phyloP scores from a whole-genome alignment of 2,797 vertebrate species.

The Paramormyrops hopkinsi region DNA sequence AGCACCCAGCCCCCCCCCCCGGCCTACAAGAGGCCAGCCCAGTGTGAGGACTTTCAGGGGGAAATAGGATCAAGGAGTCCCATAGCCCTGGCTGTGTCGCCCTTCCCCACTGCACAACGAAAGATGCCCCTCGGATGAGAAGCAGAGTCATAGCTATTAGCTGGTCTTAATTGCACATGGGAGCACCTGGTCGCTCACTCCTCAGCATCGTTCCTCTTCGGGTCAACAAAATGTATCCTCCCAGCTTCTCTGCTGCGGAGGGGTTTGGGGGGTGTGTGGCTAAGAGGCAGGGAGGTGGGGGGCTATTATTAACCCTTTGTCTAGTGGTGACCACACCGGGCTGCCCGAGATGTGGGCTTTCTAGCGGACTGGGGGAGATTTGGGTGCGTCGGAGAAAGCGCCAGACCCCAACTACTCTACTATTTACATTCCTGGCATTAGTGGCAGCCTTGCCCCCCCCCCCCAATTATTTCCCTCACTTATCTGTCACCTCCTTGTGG shows the following conservation, averaged over 20 bases:
- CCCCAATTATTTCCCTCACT: not conserved
- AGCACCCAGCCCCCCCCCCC: not conserved
- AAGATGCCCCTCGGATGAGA: not conserved
- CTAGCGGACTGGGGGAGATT: not conserved
- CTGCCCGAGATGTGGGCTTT: not conserved
- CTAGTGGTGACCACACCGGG: slow-evolving; percentile 54
- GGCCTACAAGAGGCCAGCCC: not conserved
- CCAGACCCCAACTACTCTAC: not conserved
- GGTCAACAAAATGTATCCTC: slow-evolving; percentile 65
- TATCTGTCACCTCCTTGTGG: not conserved
- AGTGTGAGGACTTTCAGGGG: not conserved
- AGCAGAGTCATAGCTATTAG: not conserved
- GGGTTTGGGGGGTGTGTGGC: not conserved
- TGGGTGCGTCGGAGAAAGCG: not conserved
- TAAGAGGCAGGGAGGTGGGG: slow-evolving; percentile 19
- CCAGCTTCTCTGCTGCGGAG: not conserved
- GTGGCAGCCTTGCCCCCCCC: not conserved
- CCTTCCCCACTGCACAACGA: not conserved
- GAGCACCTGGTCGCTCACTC: slow-evolving; percentile 41
- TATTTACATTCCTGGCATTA: not conserved
- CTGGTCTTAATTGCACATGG: not conserved
- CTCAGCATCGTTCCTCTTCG: slow-evolving; percentile 43
- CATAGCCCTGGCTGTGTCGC: not conserved
- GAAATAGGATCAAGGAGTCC: not conserved
- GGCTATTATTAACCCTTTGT: slow-evolving; percentile 75